Conservation (phyloP, 2,888 invertebrate species). For the Strigamia transsilvanica region DNA sequence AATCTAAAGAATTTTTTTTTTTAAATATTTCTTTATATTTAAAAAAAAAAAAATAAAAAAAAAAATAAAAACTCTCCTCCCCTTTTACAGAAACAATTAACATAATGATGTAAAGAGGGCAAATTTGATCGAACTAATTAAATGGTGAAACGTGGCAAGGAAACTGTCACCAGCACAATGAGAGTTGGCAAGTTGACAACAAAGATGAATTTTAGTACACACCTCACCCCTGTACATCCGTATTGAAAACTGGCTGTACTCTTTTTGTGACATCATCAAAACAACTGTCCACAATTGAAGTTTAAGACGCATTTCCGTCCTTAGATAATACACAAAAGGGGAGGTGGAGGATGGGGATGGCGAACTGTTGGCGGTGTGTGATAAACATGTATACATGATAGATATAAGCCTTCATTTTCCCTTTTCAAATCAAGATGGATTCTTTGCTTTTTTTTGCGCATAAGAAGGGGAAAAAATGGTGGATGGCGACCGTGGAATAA, state of each 20-base stretch:
- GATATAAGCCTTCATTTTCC: constrained; percentile 31
- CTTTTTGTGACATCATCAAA: constrained; percentile 16
- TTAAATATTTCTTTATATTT: neutral
- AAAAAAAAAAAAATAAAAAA: neutral
- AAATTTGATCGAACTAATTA: constrained; percentile 43
- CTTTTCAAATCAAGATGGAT: constrained; percentile 43
- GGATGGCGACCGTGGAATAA: neutral
- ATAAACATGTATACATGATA: constrained; percentile 33
- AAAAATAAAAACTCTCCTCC: neutral
- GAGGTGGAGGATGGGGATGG: neutral
- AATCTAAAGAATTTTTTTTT: neutral
- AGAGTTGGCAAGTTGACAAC: constrained; percentile 25
- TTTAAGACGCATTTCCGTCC: constrained; percentile 32
- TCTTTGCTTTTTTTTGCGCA: neutral
- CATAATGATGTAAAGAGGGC: constrained; percentile 38
- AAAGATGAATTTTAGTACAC: neutral
- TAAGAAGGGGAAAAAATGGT: neutral
- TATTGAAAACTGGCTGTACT: neutral
- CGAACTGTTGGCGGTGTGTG: constrained; percentile 2
- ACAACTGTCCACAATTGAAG: constrained; percentile 42
- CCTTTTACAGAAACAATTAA: constrained; percentile 17
- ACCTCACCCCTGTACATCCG: constrained; percentile 8
- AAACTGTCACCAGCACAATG: constrained; percentile 32
- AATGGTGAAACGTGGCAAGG: constrained; percentile 35
- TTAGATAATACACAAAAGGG: neutral